A percentile compares a stretch with the other conserved stretches of the same genome.
Evolutionary conservation across 2,797 vertebrate species (phyloP).

Genomic region (Pangasius djambal): DNA sequence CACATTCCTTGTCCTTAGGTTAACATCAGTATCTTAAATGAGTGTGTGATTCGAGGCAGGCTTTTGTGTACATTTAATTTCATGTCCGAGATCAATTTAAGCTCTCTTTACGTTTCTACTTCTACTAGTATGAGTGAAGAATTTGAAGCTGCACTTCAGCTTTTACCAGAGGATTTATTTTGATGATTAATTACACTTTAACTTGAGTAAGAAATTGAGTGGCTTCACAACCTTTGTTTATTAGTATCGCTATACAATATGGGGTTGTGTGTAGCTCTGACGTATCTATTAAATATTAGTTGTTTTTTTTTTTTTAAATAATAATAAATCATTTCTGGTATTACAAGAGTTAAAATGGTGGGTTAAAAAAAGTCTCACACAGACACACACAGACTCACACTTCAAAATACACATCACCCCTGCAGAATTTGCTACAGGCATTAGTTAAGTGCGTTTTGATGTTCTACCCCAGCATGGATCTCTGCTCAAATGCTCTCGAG

Average conservation of each 20-base stretch:
- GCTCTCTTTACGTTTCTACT: neutral
- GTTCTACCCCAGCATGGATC: conserved; percentile 36
- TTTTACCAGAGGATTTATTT: neutral
- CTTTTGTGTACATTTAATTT: neutral
- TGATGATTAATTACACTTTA: neutral
- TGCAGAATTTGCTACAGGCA: conserved; percentile 22
- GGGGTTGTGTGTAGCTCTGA: neutral
- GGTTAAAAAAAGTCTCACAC: neutral
- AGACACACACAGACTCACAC: neutral
- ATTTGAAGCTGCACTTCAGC: too few relatives aligned
- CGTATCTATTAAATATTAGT: neutral
- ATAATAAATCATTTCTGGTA: neutral
- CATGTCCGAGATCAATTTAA: neutral
- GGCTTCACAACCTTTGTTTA: neutral
- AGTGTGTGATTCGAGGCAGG: neutral
- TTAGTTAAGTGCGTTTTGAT: conserved; percentile 46
- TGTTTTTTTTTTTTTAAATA: neutral
- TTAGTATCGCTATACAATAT: neutral
- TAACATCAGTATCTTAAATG: neutral
- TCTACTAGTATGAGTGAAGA: too few relatives aligned
- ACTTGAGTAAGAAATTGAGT: neutral
- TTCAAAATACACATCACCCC: neutral
- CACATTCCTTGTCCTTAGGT: neutral
- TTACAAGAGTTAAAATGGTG: neutral
- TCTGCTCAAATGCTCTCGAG: conserved; percentile 35